phyloP scores from a whole-genome alignment of 2,113 vertebrate genomes.

The Myocastor coypus region DNA sequence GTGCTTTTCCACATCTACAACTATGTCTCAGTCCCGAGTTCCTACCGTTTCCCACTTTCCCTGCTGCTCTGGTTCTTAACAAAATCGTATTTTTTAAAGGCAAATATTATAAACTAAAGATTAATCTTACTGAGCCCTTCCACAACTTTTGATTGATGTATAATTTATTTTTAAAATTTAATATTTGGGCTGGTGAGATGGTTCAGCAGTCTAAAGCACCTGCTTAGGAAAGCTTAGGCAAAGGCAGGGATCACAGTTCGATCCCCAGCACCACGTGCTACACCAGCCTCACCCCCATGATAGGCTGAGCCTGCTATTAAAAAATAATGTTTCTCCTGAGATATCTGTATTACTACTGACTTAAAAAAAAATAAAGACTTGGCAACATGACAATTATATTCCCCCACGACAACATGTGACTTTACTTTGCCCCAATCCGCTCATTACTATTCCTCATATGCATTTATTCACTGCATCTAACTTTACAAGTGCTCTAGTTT shows the following conservation, averaged over 20 bases:
- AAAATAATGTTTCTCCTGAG: background rate
- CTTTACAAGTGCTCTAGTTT: background rate
- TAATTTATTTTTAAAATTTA: background rate
- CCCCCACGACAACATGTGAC: background rate
- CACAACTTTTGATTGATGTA: background rate
- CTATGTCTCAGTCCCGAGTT: background rate
- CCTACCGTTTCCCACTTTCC: background rate
- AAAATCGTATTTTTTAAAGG: background rate
- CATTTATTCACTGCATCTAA: background rate
- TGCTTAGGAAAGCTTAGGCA: too few relatives aligned
- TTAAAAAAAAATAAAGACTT: background rate
- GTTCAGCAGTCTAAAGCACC: too few relatives aligned
- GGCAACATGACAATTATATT: background rate
- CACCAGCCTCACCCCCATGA: too few relatives aligned
- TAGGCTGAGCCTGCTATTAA: background rate
- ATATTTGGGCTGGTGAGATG: too few relatives aligned
- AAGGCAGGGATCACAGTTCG: too few relatives aligned
- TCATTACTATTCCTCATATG: background rate
- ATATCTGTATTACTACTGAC: background rate
- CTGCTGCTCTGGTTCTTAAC: background rate
- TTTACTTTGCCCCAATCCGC: background rate
- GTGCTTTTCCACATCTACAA: background rate
- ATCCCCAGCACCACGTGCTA: too few relatives aligned
- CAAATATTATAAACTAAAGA: background rate
- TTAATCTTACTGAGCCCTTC: background rate